These are phyloP conservation scores for Crenichthys baileyi DNA, from an alignment of 2,797 vertebrate species.

Conservation along the genomic window DNA sequence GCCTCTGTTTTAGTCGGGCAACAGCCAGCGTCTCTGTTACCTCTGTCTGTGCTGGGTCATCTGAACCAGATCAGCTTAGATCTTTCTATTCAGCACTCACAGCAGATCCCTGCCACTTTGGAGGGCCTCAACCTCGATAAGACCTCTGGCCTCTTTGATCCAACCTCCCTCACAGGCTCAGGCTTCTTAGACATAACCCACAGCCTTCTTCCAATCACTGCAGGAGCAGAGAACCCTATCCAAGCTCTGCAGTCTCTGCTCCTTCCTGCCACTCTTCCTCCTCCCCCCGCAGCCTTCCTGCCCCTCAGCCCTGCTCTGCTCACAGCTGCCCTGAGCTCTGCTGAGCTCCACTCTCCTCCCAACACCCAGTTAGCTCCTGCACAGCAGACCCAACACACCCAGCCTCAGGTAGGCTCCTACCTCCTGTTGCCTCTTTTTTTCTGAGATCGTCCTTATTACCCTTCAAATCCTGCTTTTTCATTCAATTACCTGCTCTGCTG, in stretches of 20 bases:
- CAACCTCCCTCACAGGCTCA: conserved; percentile 70
- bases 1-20: conserved; percentile 86
- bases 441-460: conserved; percentile 19
- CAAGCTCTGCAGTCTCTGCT: conserved; percentile 79
- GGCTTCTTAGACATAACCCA: conserved; percentile 80
- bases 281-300: conserved; percentile 82
- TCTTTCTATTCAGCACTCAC: conserved; percentile 82
- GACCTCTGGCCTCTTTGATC: conserved; percentile 79
- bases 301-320: conserved; percentile 88
- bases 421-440: conserved; percentile 32
- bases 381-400: conserved; percentile 71
- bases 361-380: conserved; percentile 81
- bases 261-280: conserved; percentile 78
- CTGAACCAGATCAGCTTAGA: conserved; percentile 84
- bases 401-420: conserved; percentile 76
- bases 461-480: conserved; percentile 2
- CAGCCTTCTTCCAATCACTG: conserved; percentile 78
- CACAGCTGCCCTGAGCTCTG: conserved; percentile 85
- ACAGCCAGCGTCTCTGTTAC: conserved; percentile 78
- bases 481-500: conserved; percentile 33
- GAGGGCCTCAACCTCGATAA: conserved; percentile 81
- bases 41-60: conserved; percentile 78
- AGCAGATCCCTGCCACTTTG: conserved; percentile 72
- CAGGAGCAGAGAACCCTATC: conserved; percentile 70
- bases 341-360: conserved; percentile 77